Base-by-base conservation (phyloP, 2,113 vertebrate species). In the Rhagologus leucostigma region DNA sequence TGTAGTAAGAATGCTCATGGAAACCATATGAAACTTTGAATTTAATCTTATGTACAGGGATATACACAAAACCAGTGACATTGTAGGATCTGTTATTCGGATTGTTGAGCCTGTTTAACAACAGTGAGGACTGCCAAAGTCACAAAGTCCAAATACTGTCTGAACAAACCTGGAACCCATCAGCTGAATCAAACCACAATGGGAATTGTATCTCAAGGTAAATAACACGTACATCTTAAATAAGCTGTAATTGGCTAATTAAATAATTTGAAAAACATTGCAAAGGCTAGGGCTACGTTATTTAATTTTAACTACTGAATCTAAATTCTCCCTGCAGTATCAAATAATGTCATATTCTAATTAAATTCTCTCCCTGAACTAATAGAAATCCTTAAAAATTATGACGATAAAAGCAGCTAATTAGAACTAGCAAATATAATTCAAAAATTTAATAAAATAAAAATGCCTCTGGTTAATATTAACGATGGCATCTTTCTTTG, bases 251-350 rank as follows among this genome's bases (percentile, higher is more conserved):
- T 77, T 86, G 80, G 27, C 56, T 87, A 92, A 95, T 95, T 95
- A 95, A 96, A 92, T 90, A 89, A 94, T 92, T 86, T 84, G n/a
- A 39, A 93, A 96, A 97, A 93, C 83, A 93, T 95, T 93, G 78
- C 68, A 93, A 90, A 93, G 73, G 42, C 89, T 89, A 89, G 42
- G 50, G 35, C 35, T 81, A 55, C 4, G 4, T 92, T 95, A 94
- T 95, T 95, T 95, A 93, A 95, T 95, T 97, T 95, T 95, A 90
- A 75, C 83, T 90, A 63, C 68, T 70, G 47, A 89, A 89, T 87
- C 33, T 77, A 75, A 90, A 95, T 82, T 81, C 52, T 93, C 80
- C 92, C 89, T 89, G 64, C 86, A 93, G 90, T 95, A 92, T 92
- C 94, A 93, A 95, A 87, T 80, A 88, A 77, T 92, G 86, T 52